Conservation (phyloP, 2,888 invertebrate genomes). For the Byasa hedistus region DNA sequence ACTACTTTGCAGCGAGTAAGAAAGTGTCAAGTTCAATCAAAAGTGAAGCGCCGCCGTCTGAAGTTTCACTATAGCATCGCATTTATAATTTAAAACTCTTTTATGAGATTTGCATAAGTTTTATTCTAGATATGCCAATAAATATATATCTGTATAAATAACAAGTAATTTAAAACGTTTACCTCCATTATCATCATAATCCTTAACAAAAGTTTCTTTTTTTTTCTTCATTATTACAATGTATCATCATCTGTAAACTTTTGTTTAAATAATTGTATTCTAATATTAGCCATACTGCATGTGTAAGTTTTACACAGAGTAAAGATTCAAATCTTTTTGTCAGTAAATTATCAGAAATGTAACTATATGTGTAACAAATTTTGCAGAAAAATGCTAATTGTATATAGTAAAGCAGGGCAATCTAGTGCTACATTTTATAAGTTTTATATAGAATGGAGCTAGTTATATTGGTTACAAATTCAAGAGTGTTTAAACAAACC, state of each 20-base stretch:
- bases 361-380: neutral
- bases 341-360: too few relatives aligned
- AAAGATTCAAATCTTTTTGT: too few relatives aligned
- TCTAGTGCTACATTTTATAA: neutral
- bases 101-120: slow-evolving; percentile 11
- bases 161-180: neutral
- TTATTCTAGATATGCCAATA: neutral
- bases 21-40: slow-evolving; percentile 22
- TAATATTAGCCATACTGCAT: too few relatives aligned
- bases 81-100: slow-evolving; percentile 10
- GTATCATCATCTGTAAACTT: too few relatives aligned
- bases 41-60: slow-evolving; percentile 18
- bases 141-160: neutral
- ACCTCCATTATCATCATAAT: too few relatives aligned
- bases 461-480: neutral
- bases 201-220: too few relatives aligned
- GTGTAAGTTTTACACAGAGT: too few relatives aligned
- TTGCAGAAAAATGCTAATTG: neutral
- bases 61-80: slow-evolving; percentile 15
- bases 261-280: too few relatives aligned
- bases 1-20: slow-evolving; percentile 12
- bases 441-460: neutral
- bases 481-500: slow-evolving; percentile 42
- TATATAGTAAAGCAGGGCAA: neutral
- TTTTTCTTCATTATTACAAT: too few relatives aligned